phyloP scores from a whole-genome alignment of 2,797 vertebrate species.

The Alca torda region DNA sequence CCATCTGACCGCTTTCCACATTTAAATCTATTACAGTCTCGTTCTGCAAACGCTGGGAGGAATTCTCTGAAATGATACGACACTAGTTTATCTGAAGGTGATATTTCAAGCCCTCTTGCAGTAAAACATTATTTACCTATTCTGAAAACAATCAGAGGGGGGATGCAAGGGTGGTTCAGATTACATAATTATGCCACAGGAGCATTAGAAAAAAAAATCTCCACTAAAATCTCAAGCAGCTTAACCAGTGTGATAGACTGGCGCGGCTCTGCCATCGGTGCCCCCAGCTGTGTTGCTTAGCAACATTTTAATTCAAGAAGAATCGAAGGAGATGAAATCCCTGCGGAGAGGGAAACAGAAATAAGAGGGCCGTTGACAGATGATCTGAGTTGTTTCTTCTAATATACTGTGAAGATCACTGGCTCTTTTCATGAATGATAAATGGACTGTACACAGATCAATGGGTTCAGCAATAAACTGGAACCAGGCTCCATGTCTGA shows the following conservation, averaged over 20 bases:
- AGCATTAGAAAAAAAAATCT: slow-evolving; percentile 38
- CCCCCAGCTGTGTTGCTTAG: slow-evolving; percentile 89
- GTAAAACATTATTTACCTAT: slow-evolving; percentile 44
- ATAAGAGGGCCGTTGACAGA: slow-evolving; percentile 89
- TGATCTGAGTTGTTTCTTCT: slow-evolving; percentile 92
- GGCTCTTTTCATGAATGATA: slow-evolving; percentile 91
- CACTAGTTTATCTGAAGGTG: neutral
- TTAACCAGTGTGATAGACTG: slow-evolving; percentile 80
- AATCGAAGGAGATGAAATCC: slow-evolving; percentile 88
- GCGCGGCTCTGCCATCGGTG: slow-evolving; percentile 68
- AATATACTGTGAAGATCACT: slow-evolving; percentile 93
- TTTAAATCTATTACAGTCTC: slow-evolving; percentile 26
- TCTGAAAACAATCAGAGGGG: slow-evolving; percentile 27
- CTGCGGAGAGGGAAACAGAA: slow-evolving; percentile 86
- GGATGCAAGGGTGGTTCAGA: slow-evolving; percentile 44
- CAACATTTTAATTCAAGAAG: slow-evolving; percentile 90
- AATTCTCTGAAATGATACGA: neutral
- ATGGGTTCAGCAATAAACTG: slow-evolving; percentile 84
- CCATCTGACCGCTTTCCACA: slow-evolving; percentile 9
- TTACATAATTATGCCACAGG: slow-evolving; percentile 71
- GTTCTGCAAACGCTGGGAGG: neutral
- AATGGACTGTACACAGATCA: slow-evolving; percentile 91
- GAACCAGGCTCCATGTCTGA: slow-evolving; percentile 77
- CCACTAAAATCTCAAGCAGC: slow-evolving; percentile 67
- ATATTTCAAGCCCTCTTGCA: neutral